phyloP scores from a whole-genome alignment of 2,888 invertebrate species.

The Alcis repandata region DNA sequence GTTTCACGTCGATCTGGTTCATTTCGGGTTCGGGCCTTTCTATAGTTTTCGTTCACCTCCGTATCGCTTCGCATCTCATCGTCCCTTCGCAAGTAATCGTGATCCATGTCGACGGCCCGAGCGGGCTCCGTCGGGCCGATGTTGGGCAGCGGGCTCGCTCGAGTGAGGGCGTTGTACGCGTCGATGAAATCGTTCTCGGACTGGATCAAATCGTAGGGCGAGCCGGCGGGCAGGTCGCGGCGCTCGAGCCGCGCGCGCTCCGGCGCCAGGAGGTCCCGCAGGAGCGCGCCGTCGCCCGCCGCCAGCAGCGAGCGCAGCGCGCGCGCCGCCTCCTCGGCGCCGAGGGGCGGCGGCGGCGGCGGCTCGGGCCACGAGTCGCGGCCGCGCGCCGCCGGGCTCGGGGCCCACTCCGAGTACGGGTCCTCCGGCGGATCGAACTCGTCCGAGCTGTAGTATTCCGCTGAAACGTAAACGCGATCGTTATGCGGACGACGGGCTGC shows the following conservation, averaged over 20 bases:
- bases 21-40: conserved; percentile 8
- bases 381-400: conserved; percentile 59
- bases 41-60: conserved; percentile 1
- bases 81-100: conserved; percentile 23
- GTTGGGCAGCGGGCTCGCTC: conserved; percentile 76
- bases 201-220: conserved; percentile 70
- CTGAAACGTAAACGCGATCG: conserved; percentile 82
- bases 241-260: conserved; percentile 16
- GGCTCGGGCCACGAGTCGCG: conserved; percentile 44
- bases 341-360: conserved; percentile 40
- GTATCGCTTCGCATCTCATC: conserved; percentile 15
- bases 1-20: background rate
- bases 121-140: conserved; percentile 46
- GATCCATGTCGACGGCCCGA: conserved; percentile 26
- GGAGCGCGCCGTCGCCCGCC: conserved; percentile 69
- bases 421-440: conserved; percentile 65
- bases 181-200: conserved; percentile 82
- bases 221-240: conserved; percentile 27
- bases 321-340: conserved; percentile 64
- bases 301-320: conserved; percentile 69
- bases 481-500: conserved; percentile 67
- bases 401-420: conserved; percentile 75
- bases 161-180: conserved; percentile 80
- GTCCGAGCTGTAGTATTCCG: conserved; percentile 84
- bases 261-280: conserved; percentile 64